A percentile compares a stretch with the other conserved stretches of the same genome.
These are phyloP conservation scores for Scolopax bukidnonensis DNA, from an alignment of 2,797 vertebrate genomes.

Conservation along the genomic window DNA sequence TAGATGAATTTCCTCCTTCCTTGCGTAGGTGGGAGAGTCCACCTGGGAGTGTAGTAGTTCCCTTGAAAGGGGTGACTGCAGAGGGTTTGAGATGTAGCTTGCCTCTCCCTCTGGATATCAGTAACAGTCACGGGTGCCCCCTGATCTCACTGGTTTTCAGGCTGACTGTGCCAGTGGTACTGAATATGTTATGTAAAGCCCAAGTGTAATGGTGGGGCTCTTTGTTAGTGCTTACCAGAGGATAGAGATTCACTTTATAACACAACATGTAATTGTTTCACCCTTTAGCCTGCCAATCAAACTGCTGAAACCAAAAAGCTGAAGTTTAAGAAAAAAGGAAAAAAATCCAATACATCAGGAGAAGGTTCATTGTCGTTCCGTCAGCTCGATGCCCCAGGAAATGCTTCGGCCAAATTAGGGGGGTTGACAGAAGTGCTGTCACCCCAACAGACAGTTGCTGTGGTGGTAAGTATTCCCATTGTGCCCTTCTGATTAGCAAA, in stretches of 20 bases:
- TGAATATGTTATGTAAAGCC: not conserved
- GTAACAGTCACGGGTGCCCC: not conserved
- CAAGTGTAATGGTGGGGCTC: not conserved
- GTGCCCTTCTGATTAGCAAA: not conserved
- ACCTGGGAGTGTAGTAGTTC: not conserved
- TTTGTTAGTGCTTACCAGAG: not conserved
- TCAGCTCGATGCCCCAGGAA: not conserved
- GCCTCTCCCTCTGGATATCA: not conserved
- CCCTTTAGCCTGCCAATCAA: not conserved
- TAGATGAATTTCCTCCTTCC: not conserved
- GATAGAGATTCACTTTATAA: not conserved
- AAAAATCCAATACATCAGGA: not conserved
- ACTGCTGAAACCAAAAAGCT: not conserved
- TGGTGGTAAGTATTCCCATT: slow-evolving; percentile 32
- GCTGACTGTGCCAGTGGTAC: not conserved
- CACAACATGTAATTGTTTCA: not conserved
- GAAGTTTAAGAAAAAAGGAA: not conserved
- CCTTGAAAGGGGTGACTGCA: not conserved
- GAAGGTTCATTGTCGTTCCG: not conserved
- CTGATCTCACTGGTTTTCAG: not conserved
- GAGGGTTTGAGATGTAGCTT: not conserved
- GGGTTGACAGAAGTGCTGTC: not conserved
- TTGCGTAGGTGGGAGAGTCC: not conserved
- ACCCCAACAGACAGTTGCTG: not conserved
- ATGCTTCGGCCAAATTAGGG: not conserved